Base-by-base conservation (phyloP, 2,113 vertebrate genomes). In the Desmodus rotundus region DNA sequence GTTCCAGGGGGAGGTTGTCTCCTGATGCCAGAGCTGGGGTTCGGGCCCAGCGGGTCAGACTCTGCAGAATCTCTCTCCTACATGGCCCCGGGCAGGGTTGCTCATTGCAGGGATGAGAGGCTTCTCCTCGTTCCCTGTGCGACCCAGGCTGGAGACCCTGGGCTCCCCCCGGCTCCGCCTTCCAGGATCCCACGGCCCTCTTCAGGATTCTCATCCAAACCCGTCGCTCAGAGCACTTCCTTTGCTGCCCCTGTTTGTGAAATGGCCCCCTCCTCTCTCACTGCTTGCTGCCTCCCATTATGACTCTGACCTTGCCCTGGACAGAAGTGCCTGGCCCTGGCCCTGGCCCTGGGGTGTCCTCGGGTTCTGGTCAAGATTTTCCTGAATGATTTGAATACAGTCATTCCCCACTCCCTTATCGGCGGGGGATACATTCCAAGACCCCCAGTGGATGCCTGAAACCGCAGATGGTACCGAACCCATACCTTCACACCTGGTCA, bases 41-140 rank as follows among this genome's bases (percentile, higher is more conserved):
- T 36, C 65, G 8, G 22, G 33, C 56, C 28, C 13, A 7, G 33
- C 7, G 0, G 13, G 9, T 24, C 77, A 1, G 33, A 14, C 41
- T 41, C 63, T 14, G 12, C 26, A 14, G 58, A 36, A 38, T 50
- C 28, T 12, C 28, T 77, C 33, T 7, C 9, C 65, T 17, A 5
- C 3, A 26, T 5, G 3, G 17, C 5, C 43, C 70, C 43, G n/a
- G 20, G 7, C 26, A 58, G 78, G n/a, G 38, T 12, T 38, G 1
- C 1, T 36, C 41, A 31, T 36, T 2, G 0, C 4, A 56, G n/a
- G 47, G 13, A 36, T 7, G 17, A n/a, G 22, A 31, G 13, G 15
- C 52, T 36, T 41, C 38, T 85, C 70, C 7, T 50, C 22, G n/a
- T 6, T n/a, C 92, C 7, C 2, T 45, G 47, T 56, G 33, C 16